A percentile compares a stretch with the other conserved stretches of the same genome.
Conservation (phyloP, 1,140 invertebrate genomes). For the Zaprionus davidi region DNA sequence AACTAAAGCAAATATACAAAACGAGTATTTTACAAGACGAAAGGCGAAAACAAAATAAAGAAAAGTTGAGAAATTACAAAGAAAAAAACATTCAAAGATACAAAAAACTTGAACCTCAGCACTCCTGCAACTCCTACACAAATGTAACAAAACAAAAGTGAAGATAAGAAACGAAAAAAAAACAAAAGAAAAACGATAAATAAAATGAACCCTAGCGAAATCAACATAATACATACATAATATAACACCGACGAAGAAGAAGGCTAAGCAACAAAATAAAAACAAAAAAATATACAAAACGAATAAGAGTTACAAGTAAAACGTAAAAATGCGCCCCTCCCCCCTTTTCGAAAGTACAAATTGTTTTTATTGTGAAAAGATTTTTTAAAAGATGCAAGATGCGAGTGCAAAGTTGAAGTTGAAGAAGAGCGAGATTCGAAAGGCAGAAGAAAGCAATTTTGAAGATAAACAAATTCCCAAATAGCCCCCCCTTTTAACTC, state of each 20-base stretch:
- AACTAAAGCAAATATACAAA: conserved; percentile 81
- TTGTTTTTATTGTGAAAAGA: conserved; percentile 84
- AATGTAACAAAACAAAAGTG: conserved; percentile 68
- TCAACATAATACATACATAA: conserved; percentile 44
- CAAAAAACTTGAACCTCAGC: conserved; percentile 84
- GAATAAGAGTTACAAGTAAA: conserved; percentile 46
- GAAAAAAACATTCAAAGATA: conserved; percentile 80
- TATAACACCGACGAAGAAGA: conserved; percentile 42
- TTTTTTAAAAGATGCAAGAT: conserved; percentile 68
- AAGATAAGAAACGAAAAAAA: conserved; percentile 36
- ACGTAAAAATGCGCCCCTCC: conserved; percentile 77
- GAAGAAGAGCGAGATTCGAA: conserved; percentile 37
- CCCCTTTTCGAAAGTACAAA: conserved; percentile 84
- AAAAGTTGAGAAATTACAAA: conserved; percentile 73
- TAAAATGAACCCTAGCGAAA: conserved; percentile 75
- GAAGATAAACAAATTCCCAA: neutral
- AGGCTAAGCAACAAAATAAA: conserved; percentile 40
- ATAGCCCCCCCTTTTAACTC: neutral
- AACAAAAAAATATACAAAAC: conserved; percentile 37
- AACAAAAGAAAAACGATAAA: conserved; percentile 37
- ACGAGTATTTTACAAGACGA: conserved; percentile 54
- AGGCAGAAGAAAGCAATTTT: conserved; percentile 36
- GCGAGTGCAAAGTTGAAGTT: conserved; percentile 56
- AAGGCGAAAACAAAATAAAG: conserved; percentile 38
- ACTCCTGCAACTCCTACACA: conserved; percentile 83